Evolutionary conservation across 2,113 vertebrate genomes (phyloP).

Genomic region (Typhlomys cinereus): DNA sequence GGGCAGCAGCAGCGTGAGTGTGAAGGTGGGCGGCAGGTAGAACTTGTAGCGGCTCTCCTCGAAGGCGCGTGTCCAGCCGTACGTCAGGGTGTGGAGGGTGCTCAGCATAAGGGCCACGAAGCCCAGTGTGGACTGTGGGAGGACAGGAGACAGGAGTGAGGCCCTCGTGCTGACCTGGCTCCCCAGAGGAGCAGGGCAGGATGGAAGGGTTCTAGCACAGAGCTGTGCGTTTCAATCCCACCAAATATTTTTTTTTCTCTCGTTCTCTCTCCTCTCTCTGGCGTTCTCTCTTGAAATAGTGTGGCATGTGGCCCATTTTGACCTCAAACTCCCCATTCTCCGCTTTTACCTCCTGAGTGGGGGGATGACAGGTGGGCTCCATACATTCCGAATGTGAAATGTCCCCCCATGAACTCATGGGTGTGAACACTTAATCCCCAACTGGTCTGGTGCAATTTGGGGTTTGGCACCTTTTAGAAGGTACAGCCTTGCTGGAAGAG

Average conservation of each 20-base stretch:
- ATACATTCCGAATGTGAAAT: too few relatives aligned
- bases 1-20: slow-evolving; percentile 90
- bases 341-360: too few relatives aligned
- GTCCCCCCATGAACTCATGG: too few relatives aligned
- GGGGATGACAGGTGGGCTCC: too few relatives aligned
- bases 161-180: too few relatives aligned
- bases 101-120: slow-evolving; percentile 89
- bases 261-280: background rate
- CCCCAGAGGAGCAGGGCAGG: background rate
- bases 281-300: background rate
- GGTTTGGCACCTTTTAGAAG: too few relatives aligned
- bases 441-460: too few relatives aligned
- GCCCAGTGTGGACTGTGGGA: slow-evolving; percentile 91
- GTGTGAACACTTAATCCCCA: too few relatives aligned
- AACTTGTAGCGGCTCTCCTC: slow-evolving; percentile 89
- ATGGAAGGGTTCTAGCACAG: fast-evolving
- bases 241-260: background rate
- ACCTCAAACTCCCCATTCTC: background rate
- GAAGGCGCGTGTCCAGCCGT: slow-evolving; percentile 92
- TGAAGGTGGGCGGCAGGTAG: slow-evolving; percentile 94
- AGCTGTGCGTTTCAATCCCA: background rate
- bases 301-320: too few relatives aligned
- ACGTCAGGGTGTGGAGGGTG: slow-evolving; percentile 92
- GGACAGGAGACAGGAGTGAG: slow-evolving; percentile 48
- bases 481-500: too few relatives aligned